Base-by-base conservation (phyloP, 2,113 vertebrate genomes). In the Neodontobutis hainanensis region DNA sequence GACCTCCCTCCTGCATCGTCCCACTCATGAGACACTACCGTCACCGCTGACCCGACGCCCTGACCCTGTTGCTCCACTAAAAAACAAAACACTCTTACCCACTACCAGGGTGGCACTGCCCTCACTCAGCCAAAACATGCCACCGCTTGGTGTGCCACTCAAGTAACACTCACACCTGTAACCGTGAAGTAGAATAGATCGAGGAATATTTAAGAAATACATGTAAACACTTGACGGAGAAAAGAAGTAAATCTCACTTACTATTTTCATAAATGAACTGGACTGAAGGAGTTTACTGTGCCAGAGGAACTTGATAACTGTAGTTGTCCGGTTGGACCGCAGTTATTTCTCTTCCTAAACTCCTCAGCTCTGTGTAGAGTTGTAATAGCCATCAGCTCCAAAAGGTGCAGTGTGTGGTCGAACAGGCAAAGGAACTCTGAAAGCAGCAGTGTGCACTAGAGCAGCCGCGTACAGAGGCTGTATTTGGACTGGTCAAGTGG, bases 11-110 rank as follows among this genome's bases (percentile, higher is more conserved):
- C 10, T 99, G 97, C 91, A 98, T 99, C 14, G 92, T 99, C 53
- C 97, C 97, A 43, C 96, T 99, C 70, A 99, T 99, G 97, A 94
- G 97, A 89, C 97, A 99, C 76, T 96, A 98, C 78, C 92, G 97
- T 65, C 96, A 96, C 56, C 97, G 94, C 89, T 99, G 93, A 97
- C 44, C 70, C 44, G 60, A 65, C 19, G 57, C 47, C 46, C 44
- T 58, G 42, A 44, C 60, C 52, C 49, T 73, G 53, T 61, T 55
- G 12, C 57, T 8, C 52, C 67, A 62, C 52, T 69, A 68, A 72
- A 69, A 67, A 75, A 62, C 71, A 58, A 65, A 56, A 74, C 53
- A 65, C 55, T 70, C 45, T 46, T 57, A 84, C 81, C 65, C 68
- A 53, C 78, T 64, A 74, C 55, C 69, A 73, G 81, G 84, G 83